Conservation (phyloP, 2,888 invertebrate species). For the Drosophila seclusa region DNA sequence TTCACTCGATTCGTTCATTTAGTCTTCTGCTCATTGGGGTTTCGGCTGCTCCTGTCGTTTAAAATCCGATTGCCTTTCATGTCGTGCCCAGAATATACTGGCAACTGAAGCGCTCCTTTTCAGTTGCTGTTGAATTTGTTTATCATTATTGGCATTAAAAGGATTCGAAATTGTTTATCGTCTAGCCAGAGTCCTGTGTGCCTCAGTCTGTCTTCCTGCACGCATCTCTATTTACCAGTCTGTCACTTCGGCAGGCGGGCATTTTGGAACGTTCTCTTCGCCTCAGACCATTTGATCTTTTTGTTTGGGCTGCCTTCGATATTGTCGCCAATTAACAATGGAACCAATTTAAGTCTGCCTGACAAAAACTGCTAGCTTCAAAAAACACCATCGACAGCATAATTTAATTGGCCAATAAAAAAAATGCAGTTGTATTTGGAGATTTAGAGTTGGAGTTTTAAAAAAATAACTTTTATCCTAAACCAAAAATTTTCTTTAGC, state of each 20-base stretch:
- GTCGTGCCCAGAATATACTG: slow-evolving; percentile 35
- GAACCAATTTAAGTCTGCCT: slow-evolving; percentile 19
- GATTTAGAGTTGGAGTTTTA: not conserved
- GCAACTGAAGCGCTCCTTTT: slow-evolving; percentile 14
- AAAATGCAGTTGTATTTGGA: not conserved
- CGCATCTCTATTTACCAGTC: slow-evolving; percentile 44
- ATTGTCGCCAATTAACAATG: slow-evolving; percentile 71
- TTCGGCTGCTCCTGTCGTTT: slow-evolving; percentile 53
- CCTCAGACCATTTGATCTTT: slow-evolving; percentile 48
- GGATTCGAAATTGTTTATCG: slow-evolving; percentile 81
- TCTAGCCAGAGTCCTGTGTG: slow-evolving; percentile 60
- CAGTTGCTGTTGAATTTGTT: slow-evolving; percentile 70
- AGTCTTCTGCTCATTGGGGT: slow-evolving; percentile 60
- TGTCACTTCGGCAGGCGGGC: slow-evolving; percentile 42
- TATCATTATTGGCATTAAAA: slow-evolving; percentile 81
- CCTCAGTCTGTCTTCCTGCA: slow-evolving; percentile 10
- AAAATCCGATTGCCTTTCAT: slow-evolving; percentile 67
- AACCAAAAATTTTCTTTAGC: not conserved
- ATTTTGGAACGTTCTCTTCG: slow-evolving; percentile 51
- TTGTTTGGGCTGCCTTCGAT: slow-evolving; percentile 56
- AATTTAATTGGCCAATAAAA: not conserved
- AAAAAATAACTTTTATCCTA: not conserved
- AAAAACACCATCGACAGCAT: not conserved
- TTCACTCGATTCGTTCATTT: slow-evolving; percentile 69
- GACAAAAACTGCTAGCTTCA: not conserved